Base-by-base conservation (phyloP, 2,888 invertebrate species). In the Dryocosmus kuriphilus region DNA sequence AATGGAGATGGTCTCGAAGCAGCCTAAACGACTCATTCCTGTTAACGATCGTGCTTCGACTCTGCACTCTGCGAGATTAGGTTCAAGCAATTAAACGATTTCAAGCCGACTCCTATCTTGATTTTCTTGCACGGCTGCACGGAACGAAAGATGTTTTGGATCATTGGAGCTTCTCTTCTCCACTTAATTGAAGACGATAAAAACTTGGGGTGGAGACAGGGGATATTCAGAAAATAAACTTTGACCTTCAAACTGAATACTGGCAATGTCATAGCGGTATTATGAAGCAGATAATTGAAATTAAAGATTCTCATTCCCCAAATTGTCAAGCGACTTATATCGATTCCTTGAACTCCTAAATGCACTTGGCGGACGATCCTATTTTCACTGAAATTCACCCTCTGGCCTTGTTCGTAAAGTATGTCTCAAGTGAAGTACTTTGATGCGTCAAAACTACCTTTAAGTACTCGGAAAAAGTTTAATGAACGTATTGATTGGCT, bases 11-110 rank as follows among this genome's bases (percentile, higher is more conserved):
- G 77, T 80, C 78, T 79, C 73, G 67, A 77, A 75, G 71, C 67
- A 46, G 51, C 51, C 75, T 74, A 74, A 77, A 60, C 76, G 71
- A 80, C 75, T 71, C 79, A 77, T 77, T 79, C 74, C 77, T 77
- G 77, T 79, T 79, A 75, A 79, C 79, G 81, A 76, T 77, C 75
- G 55, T 62, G 19, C 51, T 27, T 61, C 71, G 74, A 71, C 41
- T 62, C 78, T 77, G 60, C 71, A 80, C 77, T 82, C 82, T 80
- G 75, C 73, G 74, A 83, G 83, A 84, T 85, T 85, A 83, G 80
- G 83, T 84, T 84, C 82, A 74, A 79, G 75, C 83, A 84, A 84
- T 85, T 81, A 85, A 83, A 80, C 76, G 82, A 82, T 77, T 81
- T 78, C 76, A 57, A 73, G 76, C 75, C 75, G 73, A 77, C 27